phyloP scores from a whole-genome alignment of 2,113 vertebrate species.

The Melospiza melodia region DNA sequence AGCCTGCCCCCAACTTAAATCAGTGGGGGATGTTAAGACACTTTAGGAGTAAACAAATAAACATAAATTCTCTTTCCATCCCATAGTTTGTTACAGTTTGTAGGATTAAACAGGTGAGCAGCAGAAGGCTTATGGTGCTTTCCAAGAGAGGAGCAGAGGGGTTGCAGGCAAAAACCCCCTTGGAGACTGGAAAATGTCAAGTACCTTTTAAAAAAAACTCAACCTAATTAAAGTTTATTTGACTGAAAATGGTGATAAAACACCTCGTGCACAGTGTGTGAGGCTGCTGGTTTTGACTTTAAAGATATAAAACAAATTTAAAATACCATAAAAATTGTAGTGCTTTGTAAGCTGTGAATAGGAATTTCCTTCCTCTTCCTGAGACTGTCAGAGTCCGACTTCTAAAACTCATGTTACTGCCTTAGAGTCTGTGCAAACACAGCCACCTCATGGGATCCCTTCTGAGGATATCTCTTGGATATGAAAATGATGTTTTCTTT shows the following conservation, averaged over 20 bases:
- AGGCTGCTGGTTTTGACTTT: neutral
- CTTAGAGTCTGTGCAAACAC: neutral
- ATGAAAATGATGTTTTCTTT: slow-evolving; percentile 37
- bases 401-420: neutral
- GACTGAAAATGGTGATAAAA: neutral
- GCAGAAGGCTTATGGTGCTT: neutral
- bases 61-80: neutral
- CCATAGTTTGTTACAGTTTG: neutral
- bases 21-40: neutral
- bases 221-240: neutral
- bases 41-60: neutral
- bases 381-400: neutral
- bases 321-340: neutral
- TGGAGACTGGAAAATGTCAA: slow-evolving; percentile 20
- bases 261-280: neutral
- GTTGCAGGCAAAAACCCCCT: neutral
- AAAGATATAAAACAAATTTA: neutral
- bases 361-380: neutral
- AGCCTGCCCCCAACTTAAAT: neutral
- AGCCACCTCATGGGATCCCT: neutral
- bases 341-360: neutral
- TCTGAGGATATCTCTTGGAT: neutral
- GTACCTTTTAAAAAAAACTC: neutral
- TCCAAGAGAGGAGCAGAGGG: neutral
- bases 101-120: neutral